Percentiles rank a stretch among this genome's conserved stretches.
phyloP scores from a whole-genome alignment of 2,888 invertebrate species.

The Leucania comma region DNA sequence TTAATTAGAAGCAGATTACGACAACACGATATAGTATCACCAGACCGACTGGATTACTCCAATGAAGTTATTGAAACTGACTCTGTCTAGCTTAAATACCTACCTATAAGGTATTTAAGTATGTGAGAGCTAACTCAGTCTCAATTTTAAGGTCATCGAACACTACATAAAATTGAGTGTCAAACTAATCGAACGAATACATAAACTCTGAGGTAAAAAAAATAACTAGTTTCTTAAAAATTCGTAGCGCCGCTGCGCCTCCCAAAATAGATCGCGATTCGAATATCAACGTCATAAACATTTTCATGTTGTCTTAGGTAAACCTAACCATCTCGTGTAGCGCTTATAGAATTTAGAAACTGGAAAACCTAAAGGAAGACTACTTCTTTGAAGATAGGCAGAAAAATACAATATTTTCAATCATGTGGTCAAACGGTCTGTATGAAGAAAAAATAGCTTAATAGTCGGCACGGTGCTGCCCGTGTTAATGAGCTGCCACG shows the following conservation, averaged over 20 bases:
- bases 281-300: slow-evolving; percentile 8
- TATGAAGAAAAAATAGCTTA: slow-evolving; percentile 25
- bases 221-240: background rate
- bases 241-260: background rate
- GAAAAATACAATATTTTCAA: background rate
- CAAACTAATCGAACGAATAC: background rate
- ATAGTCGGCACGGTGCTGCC: slow-evolving; percentile 54
- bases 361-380: background rate
- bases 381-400: background rate
- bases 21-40: background rate
- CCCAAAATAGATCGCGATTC: slow-evolving; percentile 22
- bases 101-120: too few species aligned
- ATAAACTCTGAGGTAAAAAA: slow-evolving; percentile 2
- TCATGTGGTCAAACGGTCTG: background rate
- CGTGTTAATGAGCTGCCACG: slow-evolving; percentile 61
- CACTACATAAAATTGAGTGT: background rate
- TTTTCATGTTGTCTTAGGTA: slow-evolving; percentile 15
- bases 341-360: background rate
- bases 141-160: background rate
- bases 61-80: slow-evolving; percentile 8
- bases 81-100: background rate
- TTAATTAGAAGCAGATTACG: background rate
- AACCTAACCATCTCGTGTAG: background rate
- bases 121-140: background rate
- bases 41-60: background rate